Conservation (phyloP, 2,888 invertebrate genomes). For the Drosophila maculinotata region DNA sequence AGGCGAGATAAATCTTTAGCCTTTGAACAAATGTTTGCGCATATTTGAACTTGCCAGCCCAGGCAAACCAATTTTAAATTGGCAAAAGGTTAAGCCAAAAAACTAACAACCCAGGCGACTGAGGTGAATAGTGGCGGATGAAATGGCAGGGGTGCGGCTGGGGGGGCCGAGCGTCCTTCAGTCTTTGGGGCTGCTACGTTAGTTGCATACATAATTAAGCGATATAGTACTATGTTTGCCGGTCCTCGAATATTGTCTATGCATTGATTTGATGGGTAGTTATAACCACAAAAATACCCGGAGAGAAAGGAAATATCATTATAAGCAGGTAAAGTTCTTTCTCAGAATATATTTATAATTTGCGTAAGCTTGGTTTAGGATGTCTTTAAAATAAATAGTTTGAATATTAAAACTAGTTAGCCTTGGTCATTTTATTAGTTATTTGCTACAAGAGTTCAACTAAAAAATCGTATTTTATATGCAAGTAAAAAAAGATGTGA, state of each 20-base stretch:
- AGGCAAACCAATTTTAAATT: conserved; percentile 76
- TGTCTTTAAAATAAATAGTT: too few species aligned
- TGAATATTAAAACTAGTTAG: too few species aligned
- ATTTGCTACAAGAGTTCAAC: too few species aligned
- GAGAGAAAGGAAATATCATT: conserved; percentile 6
- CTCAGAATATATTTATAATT: too few species aligned
- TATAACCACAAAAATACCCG: conserved; percentile 7
- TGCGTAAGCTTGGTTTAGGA: too few species aligned
- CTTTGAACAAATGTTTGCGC: conserved; percentile 81
- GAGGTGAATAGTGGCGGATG: background rate
- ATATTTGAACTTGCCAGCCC: conserved; percentile 73
- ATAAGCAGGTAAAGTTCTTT: too few species aligned
- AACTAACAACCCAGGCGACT: conserved; percentile 63
- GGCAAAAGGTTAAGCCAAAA: conserved; percentile 79
- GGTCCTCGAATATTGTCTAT: conserved; percentile 30
- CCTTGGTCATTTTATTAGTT: too few species aligned
- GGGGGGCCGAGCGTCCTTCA: conserved; percentile 16
- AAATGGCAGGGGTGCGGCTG: background rate
- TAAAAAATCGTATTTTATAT: background rate
- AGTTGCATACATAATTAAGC: conserved; percentile 73
- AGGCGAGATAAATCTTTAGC: conserved; percentile 76
- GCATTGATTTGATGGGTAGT: conserved; percentile 50
- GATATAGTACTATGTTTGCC: conserved; percentile 21
- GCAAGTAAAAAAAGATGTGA: background rate
- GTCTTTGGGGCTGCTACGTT: conserved; percentile 52